Evolutionary conservation across 2,888 invertebrate species (phyloP), one percentile per base, ranked within the genome.

Genomic region (Plebejus melissa): DNA sequence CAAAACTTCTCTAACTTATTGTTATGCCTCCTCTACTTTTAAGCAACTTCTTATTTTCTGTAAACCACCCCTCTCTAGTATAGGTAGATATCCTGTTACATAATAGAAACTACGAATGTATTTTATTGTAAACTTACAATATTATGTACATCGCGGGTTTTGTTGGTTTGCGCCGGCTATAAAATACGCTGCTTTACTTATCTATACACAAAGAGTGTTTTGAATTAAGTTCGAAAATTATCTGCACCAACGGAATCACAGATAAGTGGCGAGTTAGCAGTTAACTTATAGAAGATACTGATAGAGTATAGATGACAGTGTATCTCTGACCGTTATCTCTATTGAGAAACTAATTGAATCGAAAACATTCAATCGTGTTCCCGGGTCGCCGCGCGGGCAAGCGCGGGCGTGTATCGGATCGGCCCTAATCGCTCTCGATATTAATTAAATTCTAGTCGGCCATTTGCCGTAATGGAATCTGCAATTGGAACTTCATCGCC

Each of bases 331-430:
- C n/a, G 22, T 58, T 28, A 65, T 28, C 60, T 65, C 60, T 65
- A 65, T 65, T 65, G 28, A 32, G 13, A 65, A 65, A 65, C 60
- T 65, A 32, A 65, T 28, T 65, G 28, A 65, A 65, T 65, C 60
- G 28, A 28, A 65, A 65, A 65, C 32, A 65, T 65, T 28, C 9
- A 60, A 60, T 60, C 28, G 32, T 11, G 28, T 9, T 32, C 9
- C 22, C 28, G 60, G 28, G 60, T 65, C 60, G 9, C 32, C 32
- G 32, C 32, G 4, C 54, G 1, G 22, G 32, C 65, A 5, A 16
- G 13, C 32, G 4, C 54, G 1, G 22, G 32, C 65, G 13, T 36
- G 13, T 65, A 65, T 65, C 32, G 5, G 65, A 16, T 65, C 32
- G 36, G 32, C 1, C 65, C 65, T 65, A 65, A 36, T 36, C 65